phyloP scores from a whole-genome alignment of 2,797 vertebrate genomes.

The Cyprinodon diabolis region DNA sequence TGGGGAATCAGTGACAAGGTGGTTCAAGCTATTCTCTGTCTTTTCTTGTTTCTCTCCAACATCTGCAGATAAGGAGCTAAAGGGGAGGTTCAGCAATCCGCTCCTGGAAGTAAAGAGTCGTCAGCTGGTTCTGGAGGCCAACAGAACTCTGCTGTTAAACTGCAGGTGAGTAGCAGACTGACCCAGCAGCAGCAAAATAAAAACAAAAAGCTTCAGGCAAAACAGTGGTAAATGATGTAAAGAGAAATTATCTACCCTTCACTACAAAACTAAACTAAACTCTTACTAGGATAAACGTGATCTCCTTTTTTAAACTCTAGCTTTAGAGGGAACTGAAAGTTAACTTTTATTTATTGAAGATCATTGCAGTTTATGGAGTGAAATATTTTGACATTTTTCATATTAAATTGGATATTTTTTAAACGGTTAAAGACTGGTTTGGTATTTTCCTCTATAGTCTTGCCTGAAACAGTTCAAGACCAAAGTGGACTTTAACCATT shows the following conservation, averaged over 20 bases:
- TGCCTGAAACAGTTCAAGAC: neutral
- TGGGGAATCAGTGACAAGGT: neutral
- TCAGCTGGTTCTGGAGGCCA: conserved; percentile 85
- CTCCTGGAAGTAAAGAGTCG: conserved; percentile 84
- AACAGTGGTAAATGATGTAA: neutral
- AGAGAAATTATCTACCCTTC: neutral
- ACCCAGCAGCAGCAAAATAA: neutral
- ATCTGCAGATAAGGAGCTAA: conserved; percentile 83
- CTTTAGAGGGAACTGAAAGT: neutral
- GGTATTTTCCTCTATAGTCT: no score
- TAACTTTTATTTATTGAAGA: neutral
- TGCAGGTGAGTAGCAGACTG: conserved; percentile 88
- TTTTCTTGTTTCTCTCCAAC: conserved; percentile 22
- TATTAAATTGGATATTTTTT: no score
- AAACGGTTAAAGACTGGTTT: no score
- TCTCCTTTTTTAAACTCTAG: neutral
- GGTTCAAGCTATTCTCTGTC: conserved; percentile 25
- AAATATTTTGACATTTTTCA: neutral
- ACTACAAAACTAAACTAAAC: neutral
- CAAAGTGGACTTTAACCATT: neutral
- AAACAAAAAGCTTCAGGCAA: neutral
- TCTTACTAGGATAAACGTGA: neutral
- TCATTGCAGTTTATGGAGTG: no score
- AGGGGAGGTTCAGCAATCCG: conserved; percentile 85
- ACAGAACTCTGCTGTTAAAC: conserved; percentile 87